These are phyloP conservation scores for Plecotus auritus DNA, from an alignment of 2,113 vertebrate genomes.

Conservation along the genomic window DNA sequence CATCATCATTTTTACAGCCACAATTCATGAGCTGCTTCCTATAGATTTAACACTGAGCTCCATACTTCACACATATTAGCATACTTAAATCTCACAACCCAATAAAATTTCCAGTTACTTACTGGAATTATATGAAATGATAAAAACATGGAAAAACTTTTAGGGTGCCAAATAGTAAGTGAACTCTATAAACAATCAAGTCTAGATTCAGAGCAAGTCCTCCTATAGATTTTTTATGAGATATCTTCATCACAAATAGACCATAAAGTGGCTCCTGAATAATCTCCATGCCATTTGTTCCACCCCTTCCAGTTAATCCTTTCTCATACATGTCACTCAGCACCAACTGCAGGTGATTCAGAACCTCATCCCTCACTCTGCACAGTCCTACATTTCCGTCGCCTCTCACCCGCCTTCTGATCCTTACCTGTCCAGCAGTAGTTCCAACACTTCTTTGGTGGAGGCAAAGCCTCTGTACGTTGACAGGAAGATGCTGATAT, in stretches of 20 bases:
- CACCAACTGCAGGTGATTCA: not conserved
- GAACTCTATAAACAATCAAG: not conserved
- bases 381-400: not conserved
- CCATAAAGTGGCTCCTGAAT: not conserved
- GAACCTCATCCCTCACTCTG: not conserved
- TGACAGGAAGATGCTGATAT: slow-evolving; percentile 95
- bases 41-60: not conserved
- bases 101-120: not conserved
- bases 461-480: slow-evolving; percentile 93
- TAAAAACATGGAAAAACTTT: not conserved
- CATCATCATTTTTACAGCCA: not conserved
- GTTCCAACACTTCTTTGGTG: slow-evolving; percentile 88
- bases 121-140: not conserved
- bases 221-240: not conserved
- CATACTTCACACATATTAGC: not conserved
- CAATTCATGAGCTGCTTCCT: not conserved
- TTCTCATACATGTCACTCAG: not conserved
- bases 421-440: slow-evolving; percentile 90
- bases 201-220: not conserved
- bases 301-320: not conserved
- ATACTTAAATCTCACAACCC: not conserved
- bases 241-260: not conserved
- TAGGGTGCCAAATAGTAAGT: not conserved
- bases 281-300: not conserved
- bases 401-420: accelerated